phyloP scores from a whole-genome alignment of 2,888 invertebrate species.

The Drosophila parthenogenetica region DNA sequence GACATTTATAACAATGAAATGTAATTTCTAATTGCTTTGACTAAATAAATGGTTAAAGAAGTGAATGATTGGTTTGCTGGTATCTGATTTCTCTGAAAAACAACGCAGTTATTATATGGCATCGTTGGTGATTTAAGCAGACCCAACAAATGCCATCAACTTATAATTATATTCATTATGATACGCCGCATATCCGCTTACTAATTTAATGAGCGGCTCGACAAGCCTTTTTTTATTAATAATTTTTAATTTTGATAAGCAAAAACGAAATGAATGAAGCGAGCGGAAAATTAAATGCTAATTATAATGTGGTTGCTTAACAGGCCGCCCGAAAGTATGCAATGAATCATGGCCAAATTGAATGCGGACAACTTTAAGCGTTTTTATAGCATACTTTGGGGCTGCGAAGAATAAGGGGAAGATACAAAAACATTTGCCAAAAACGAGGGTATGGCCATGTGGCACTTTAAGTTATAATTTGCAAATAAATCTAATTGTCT shows the following conservation, averaged over 20 bases:
- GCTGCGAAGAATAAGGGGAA: slow-evolving; percentile 14
- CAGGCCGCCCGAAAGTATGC: slow-evolving; percentile 53
- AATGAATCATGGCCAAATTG: slow-evolving; percentile 56
- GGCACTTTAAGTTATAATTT: slow-evolving; percentile 69
- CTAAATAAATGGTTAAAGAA: slow-evolving; percentile 18
- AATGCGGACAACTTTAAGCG: slow-evolving; percentile 49
- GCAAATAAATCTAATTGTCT: slow-evolving; percentile 77
- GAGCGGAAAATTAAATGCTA: slow-evolving; percentile 57
- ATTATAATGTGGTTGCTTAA: slow-evolving; percentile 54
- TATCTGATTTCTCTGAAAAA: slow-evolving; percentile 2
- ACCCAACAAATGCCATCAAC: slow-evolving; percentile 28
- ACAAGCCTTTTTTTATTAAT: slow-evolving; percentile 57
- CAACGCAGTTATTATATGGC: background rate
- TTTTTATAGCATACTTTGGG: slow-evolving; percentile 60
- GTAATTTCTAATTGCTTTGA: slow-evolving; percentile 40
- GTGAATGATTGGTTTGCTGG: slow-evolving; percentile 18
- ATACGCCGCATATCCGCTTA: slow-evolving; percentile 55
- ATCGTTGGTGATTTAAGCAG: slow-evolving; percentile 39
- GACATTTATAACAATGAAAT: slow-evolving; percentile 15
- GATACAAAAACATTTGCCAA: slow-evolving; percentile 34
- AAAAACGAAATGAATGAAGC: slow-evolving; percentile 18
- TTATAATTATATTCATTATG: slow-evolving; percentile 34
- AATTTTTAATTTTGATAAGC: slow-evolving; percentile 28
- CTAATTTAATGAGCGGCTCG: slow-evolving; percentile 64
- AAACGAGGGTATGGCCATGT: slow-evolving; percentile 24